Evolutionary conservation across 2,888 invertebrate species (phyloP).

Genomic region (Trichogramma evanescens): DNA sequence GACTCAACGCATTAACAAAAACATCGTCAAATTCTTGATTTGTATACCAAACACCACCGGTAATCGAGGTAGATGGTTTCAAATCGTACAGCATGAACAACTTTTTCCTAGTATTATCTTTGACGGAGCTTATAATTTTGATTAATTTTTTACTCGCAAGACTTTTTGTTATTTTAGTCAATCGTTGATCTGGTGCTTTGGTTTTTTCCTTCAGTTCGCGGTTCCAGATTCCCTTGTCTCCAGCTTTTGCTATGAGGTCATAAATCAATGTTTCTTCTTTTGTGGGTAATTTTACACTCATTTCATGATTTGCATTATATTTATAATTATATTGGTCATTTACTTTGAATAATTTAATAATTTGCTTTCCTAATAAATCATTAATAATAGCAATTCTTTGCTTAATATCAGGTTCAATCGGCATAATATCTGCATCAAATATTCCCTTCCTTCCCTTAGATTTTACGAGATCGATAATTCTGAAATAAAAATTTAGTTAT

Average conservation of each 20-base stretch:
- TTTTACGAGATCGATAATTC: constrained; percentile 64
- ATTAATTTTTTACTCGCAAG: constrained; percentile 92
- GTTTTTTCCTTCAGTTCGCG: constrained; percentile 85
- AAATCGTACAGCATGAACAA: constrained; percentile 94
- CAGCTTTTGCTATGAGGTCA: constrained; percentile 86
- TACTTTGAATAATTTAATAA: constrained; percentile 59
- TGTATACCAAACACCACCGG: constrained; percentile 96
- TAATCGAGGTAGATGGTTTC: constrained; percentile 89
- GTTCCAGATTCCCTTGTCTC: constrained; percentile 95
- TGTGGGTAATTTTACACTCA: constrained; percentile 72
- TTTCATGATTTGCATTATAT: constrained; percentile 65
- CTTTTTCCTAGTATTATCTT: constrained; percentile 92
- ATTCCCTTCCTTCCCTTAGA: constrained; percentile 66
- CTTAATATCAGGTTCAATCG: constrained; percentile 61
- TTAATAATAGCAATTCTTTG: constrained; percentile 70
- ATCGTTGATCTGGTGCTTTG: constrained; percentile 79
- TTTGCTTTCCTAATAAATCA: constrained; percentile 68
- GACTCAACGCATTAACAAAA: constrained; percentile 91
- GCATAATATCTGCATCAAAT: constrained; percentile 70
- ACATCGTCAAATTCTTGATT: constrained; percentile 97
- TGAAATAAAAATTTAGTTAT: constrained; percentile 29
- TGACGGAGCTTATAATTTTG: constrained; percentile 93
- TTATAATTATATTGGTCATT: constrained; percentile 56
- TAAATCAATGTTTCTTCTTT: constrained; percentile 91
- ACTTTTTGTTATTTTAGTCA: constrained; percentile 87